Percentiles rank a stretch among this genome's conserved stretches.
Evolutionary conservation across 2,888 invertebrate species (phyloP).

Genomic region (Pherbina coryleti): DNA sequence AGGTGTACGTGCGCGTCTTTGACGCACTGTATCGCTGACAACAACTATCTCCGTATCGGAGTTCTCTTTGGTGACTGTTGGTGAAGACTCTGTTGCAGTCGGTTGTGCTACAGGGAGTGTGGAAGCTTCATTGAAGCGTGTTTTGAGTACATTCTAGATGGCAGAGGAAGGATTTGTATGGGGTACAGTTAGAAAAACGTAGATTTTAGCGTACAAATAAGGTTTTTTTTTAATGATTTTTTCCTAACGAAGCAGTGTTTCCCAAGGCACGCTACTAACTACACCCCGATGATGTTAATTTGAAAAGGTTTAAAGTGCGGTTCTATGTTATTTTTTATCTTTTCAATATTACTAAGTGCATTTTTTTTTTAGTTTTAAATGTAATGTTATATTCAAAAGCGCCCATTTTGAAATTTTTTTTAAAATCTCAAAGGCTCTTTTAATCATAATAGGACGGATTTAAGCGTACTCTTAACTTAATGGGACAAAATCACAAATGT

Average conservation of each 20-base stretch:
- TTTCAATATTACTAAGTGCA: slow-evolving; percentile 3
- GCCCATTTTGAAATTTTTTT: not conserved
- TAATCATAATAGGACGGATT: too few relatives aligned
- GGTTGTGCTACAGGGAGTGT: slow-evolving; percentile 41
- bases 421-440: too few relatives aligned
- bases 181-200: not conserved
- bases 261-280: slow-evolving; percentile 13
- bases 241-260: slow-evolving; percentile 5
- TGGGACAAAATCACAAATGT: slow-evolving; percentile 28
- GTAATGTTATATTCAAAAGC: not conserved
- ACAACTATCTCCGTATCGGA: slow-evolving; percentile 74
- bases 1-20: slow-evolving; percentile 69
- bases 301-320: not conserved
- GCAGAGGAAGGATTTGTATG: slow-evolving; percentile 32
- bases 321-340: not conserved
- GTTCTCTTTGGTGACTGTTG: slow-evolving; percentile 44
- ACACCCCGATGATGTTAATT: slow-evolving; percentile 7
- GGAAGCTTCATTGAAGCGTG: slow-evolving; percentile 54
- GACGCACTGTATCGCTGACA: slow-evolving; percentile 75
- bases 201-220: not conserved
- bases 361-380: not conserved
- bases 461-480: too few relatives aligned
- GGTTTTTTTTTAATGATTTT: too few relatives aligned
- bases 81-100: not conserved
- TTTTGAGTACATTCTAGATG: slow-evolving; percentile 58